Percentiles rank a stretch among this genome's conserved stretches.
Conservation (phyloP, 2,113 vertebrate genomes). For the Heterotilapia buettikoferi region DNA sequence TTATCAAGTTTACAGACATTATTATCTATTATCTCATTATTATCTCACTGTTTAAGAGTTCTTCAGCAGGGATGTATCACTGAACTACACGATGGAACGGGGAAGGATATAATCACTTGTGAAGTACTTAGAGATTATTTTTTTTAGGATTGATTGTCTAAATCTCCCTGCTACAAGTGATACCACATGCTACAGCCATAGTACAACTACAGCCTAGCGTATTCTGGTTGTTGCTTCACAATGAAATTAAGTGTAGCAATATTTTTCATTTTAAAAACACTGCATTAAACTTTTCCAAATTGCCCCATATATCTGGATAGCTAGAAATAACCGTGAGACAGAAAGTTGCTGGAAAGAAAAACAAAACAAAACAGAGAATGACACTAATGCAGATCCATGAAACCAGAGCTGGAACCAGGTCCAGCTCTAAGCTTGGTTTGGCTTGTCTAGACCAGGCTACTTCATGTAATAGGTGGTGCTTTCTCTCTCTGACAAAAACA, state of each 20-base stretch:
- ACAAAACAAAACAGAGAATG: not conserved
- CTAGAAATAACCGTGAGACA: not conserved
- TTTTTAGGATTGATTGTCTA: not conserved
- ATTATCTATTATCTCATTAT: too few species aligned
- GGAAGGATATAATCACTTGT: too few species aligned
- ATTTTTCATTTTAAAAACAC: not conserved
- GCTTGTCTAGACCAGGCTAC: not conserved
- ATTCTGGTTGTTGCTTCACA: not conserved
- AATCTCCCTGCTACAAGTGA: not conserved
- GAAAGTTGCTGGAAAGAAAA: not conserved
- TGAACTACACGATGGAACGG: not conserved
- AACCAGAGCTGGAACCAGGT: not conserved
- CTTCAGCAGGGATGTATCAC: not conserved
- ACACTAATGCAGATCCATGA: not conserved
- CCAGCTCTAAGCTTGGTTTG: not conserved
- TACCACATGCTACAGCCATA: not conserved
- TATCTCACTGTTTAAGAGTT: not conserved
- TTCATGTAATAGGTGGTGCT: not conserved
- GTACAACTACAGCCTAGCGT: not conserved
- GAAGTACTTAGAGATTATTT: not conserved
- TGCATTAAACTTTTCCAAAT: not conserved
- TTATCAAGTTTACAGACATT: not conserved
- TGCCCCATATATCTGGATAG: not conserved
- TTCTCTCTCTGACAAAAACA: not conserved
- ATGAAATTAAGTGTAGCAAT: not conserved